Evolutionary conservation across 2,797 vertebrate species (phyloP).

Genomic region (Masticophis lateralis): DNA sequence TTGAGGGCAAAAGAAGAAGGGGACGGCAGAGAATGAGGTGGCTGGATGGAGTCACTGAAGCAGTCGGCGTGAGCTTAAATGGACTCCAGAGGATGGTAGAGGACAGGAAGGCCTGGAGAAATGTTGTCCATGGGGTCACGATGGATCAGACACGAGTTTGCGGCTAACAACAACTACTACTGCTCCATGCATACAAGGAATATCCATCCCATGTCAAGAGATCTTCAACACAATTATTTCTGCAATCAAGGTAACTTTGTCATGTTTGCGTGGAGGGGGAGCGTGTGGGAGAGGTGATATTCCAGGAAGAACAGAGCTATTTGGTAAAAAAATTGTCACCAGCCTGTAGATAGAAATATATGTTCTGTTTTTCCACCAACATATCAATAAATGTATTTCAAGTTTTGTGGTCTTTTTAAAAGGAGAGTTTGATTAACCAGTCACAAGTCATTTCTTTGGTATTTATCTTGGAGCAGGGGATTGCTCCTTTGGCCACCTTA

Average conservation of each 20-base stretch:
- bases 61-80: too few species aligned
- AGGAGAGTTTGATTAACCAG: constrained; percentile 48
- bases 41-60: too few species aligned
- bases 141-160: too few species aligned
- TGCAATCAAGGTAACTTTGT: constrained; percentile 33
- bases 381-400: constrained; percentile 58
- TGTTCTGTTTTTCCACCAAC: constrained; percentile 29
- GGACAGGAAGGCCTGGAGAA: too few species aligned
- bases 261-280: background rate
- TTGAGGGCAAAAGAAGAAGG: too few species aligned
- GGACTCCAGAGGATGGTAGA: too few species aligned
- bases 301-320: constrained; percentile 44
- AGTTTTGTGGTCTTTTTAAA: constrained; percentile 41
- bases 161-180: too few species aligned
- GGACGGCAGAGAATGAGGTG: too few species aligned
- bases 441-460: constrained; percentile 38
- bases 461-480: constrained; percentile 32
- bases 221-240: background rate
- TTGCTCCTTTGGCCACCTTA: constrained; percentile 46
- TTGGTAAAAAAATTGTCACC: constrained; percentile 49
- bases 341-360: constrained; percentile 54
- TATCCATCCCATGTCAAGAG: background rate
- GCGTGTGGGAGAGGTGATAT: background rate
- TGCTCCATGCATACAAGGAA: background rate
- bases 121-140: too few species aligned